Percentiles rank a stretch among this genome's conserved stretches.
Evolutionary conservation across 2,113 vertebrate species (phyloP).

Genomic region (Indri indri): DNA sequence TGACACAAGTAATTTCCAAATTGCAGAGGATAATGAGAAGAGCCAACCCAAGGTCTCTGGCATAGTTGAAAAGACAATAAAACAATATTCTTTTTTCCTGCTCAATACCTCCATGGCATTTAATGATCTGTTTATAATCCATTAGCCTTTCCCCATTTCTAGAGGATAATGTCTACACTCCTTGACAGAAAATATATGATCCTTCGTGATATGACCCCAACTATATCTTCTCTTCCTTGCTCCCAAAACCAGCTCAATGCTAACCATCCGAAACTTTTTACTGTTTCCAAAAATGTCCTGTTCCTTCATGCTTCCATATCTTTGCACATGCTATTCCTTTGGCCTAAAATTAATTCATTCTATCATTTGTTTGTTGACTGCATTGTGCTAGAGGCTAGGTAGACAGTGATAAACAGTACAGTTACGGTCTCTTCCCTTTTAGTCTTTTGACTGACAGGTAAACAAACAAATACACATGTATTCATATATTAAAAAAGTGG

Average conservation of each 20-base stretch:
- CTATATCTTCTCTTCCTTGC: background rate
- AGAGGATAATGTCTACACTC: background rate
- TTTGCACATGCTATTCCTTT: background rate
- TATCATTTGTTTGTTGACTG: background rate
- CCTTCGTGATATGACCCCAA: background rate
- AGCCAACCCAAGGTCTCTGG: background rate
- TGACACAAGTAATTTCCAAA: background rate
- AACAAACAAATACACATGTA: background rate
- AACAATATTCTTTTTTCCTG: background rate
- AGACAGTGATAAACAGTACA: background rate
- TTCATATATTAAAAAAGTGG: background rate
- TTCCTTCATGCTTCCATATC: background rate
- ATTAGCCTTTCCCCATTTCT: background rate
- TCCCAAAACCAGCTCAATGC: background rate
- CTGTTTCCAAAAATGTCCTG: background rate
- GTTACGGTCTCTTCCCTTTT: background rate
- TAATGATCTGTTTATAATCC: background rate
- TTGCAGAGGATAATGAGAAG: background rate
- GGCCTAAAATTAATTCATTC: background rate
- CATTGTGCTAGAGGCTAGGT: background rate
- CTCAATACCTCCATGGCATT: background rate
- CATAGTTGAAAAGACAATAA: background rate
- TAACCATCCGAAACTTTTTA: background rate
- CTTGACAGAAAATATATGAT: background rate
- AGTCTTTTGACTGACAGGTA: background rate